A percentile compares a stretch with the other conserved stretches of the same genome.
Evolutionary conservation across 2,113 vertebrate genomes (phyloP).

Genomic region (Ondatra zibethicus): DNA sequence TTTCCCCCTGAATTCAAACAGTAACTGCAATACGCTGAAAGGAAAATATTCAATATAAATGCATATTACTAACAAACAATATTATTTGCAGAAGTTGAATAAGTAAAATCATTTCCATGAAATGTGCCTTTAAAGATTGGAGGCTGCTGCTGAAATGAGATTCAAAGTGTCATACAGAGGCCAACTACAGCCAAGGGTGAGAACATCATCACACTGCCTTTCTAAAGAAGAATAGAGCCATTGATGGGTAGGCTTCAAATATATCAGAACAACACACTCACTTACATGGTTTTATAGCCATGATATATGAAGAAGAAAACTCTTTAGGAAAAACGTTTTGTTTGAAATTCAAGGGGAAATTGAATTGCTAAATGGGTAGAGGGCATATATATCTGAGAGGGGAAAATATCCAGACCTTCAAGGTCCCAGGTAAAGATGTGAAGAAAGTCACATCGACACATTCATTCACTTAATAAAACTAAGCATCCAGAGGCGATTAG

Average conservation of each 20-base stretch:
- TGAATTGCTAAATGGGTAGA: background rate
- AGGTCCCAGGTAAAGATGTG: background rate
- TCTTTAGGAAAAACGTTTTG: background rate
- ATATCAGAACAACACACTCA: background rate
- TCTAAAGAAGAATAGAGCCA: background rate
- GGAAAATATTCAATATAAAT: conserved; percentile 4
- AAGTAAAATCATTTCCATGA: background rate
- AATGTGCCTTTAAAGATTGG: background rate
- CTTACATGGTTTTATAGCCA: background rate
- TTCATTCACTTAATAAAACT: background rate
- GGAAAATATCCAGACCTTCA: conserved; percentile 20
- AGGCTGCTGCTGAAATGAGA: background rate
- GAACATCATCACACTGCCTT: background rate
- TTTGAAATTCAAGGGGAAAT: background rate
- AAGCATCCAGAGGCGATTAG: conserved; percentile 9
- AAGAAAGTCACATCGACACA: background rate
- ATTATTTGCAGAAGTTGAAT: conserved; percentile 13
- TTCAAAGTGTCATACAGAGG: background rate
- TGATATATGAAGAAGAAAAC: background rate
- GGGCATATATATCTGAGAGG: background rate
- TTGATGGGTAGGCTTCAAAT: background rate
- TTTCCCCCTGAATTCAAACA: background rate
- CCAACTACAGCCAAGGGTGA: background rate
- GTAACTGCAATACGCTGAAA: background rate
- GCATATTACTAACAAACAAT: background rate